Conservation (phyloP, 2,797 vertebrate genomes). For the Peromyscus nudipes region DNA sequence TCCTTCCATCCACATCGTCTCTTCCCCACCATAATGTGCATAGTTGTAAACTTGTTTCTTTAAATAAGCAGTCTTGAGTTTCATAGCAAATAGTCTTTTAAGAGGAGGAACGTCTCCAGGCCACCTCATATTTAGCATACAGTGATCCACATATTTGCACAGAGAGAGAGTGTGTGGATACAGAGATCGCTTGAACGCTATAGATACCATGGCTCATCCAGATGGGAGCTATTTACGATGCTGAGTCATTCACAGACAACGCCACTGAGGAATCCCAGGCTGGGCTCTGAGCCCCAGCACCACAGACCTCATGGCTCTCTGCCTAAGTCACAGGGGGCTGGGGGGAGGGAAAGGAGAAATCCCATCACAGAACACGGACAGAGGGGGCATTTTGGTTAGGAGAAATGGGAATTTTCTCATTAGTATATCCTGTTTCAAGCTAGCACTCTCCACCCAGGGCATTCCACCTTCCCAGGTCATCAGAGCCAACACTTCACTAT, state of each 20-base stretch:
- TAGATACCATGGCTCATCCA: conserved; percentile 81
- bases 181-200: conserved; percentile 75
- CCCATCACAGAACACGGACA: not conserved
- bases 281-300: conserved; percentile 76
- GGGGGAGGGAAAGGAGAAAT: not conserved
- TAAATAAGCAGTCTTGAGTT: conserved; percentile 85
- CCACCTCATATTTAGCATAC: conserved; percentile 84
- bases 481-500: not conserved
- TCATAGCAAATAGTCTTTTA: conserved; percentile 84
- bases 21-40: conserved; percentile 64
- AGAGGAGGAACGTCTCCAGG: conserved; percentile 82
- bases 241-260: conserved; percentile 79
- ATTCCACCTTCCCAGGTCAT: not conserved
- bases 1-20: conserved; percentile 50
- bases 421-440: not conserved
- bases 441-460: not conserved
- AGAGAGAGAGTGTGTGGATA: conserved; percentile 79
- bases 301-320: conserved; percentile 70
- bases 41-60: conserved; percentile 84
- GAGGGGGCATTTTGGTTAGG: not conserved
- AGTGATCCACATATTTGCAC: conserved; percentile 84
- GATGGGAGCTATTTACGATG: conserved; percentile 84
- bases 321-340: conserved; percentile 2
- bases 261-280: conserved; percentile 82
- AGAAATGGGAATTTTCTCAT: conserved; percentile 1